These are phyloP conservation scores for Sipha maydis DNA, from an alignment of 2,888 invertebrate genomes.

Conservation along the genomic window DNA sequence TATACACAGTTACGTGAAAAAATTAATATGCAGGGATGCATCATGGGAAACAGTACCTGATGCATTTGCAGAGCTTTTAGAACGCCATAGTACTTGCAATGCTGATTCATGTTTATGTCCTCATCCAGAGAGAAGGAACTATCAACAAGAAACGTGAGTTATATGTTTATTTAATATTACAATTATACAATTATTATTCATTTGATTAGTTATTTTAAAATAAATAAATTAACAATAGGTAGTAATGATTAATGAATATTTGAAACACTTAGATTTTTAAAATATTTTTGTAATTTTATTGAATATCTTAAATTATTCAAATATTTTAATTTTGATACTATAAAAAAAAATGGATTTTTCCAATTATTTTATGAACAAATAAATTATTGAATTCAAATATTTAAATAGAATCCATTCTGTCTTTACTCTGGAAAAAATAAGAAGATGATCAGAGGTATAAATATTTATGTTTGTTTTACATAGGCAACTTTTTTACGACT, in stretches of 20 bases:
- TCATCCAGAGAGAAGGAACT: constrained; percentile 65
- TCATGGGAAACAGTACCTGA: constrained; percentile 83
- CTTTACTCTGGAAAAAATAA: too few species aligned
- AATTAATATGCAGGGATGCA: constrained; percentile 74
- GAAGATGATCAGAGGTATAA: too few species aligned
- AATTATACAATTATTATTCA: not conserved
- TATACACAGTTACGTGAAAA: constrained; percentile 31
- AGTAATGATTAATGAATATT: not conserved
- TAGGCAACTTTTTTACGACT: not conserved
- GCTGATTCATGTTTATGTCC: constrained; percentile 73
- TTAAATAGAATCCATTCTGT: too few species aligned
- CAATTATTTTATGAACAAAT: too few species aligned
- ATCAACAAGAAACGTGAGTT: constrained; percentile 68
- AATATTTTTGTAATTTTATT: too few species aligned
- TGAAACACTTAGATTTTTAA: too few species aligned
- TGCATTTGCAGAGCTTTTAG: constrained; percentile 79
- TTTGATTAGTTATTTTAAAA: not conserved
- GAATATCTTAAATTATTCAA: too few species aligned
- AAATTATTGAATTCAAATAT: too few species aligned
- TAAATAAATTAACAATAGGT: not conserved
- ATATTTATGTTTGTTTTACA: too few species aligned
- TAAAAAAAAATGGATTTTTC: too few species aligned
- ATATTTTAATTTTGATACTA: too few species aligned
- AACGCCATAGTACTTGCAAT: constrained; percentile 74
- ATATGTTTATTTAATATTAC: not conserved